Conservation (phyloP, 1,140 invertebrate species). For the Bombyx mori region DNA sequence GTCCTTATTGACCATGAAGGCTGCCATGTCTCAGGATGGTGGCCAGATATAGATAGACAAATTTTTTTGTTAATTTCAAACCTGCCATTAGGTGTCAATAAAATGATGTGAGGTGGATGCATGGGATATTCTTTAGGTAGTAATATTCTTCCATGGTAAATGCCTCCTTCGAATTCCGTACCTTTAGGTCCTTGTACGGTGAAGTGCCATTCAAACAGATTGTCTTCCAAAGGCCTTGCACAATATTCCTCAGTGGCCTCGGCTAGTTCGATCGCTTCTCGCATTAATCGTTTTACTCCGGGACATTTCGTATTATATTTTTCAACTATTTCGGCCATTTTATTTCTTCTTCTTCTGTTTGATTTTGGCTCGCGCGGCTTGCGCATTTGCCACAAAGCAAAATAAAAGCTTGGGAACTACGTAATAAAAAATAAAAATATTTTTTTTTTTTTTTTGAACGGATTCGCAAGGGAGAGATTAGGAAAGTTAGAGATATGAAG, state of each 20-base stretch:
- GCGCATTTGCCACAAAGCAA: too few relatives aligned
- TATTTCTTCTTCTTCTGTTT: slow-evolving; percentile 2
- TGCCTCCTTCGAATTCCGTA: slow-evolving; percentile 90
- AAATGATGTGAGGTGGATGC: slow-evolving; percentile 97
- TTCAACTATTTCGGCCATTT: slow-evolving; percentile 53
- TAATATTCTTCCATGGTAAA: slow-evolving; percentile 94
- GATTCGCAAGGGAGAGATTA: too few relatives aligned
- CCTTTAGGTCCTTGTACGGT: slow-evolving; percentile 90
- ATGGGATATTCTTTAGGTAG: slow-evolving; percentile 95
- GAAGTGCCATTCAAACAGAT: slow-evolving; percentile 99
- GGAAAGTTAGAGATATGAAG: too few relatives aligned
- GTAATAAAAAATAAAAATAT: not conserved
- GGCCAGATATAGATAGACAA: slow-evolving; percentile 96
- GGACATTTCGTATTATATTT: slow-evolving; percentile 67
- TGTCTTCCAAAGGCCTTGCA: slow-evolving; percentile 93
- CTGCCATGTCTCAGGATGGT: slow-evolving; percentile 98
- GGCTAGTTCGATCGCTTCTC: slow-evolving; percentile 89
- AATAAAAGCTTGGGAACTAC: too few relatives aligned
- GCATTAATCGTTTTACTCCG: slow-evolving; percentile 94
- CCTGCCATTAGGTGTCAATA: slow-evolving; percentile 94
- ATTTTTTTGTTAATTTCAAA: slow-evolving; percentile 97
- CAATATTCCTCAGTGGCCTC: slow-evolving; percentile 92
- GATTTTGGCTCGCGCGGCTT: too few relatives aligned
- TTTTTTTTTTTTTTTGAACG: too few relatives aligned
- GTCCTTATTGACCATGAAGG: slow-evolving; percentile 97